Conservation (phyloP, 2,888 invertebrate genomes). For the Morpho helenor region DNA sequence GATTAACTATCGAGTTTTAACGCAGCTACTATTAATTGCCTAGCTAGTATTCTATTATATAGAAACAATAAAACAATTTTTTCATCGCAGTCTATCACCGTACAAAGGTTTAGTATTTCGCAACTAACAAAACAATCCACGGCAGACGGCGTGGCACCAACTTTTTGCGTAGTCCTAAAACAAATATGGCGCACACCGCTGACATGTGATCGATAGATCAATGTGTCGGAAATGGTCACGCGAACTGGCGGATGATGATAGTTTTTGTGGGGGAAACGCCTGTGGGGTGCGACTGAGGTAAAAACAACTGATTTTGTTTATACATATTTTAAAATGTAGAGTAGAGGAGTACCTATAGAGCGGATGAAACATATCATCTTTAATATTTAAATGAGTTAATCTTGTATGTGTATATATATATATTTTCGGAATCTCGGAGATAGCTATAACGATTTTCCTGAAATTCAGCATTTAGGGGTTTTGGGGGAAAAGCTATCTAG, state of each 20-base stretch:
- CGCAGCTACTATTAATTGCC: too few species aligned
- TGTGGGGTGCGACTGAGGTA: constrained; percentile 12
- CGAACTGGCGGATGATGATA: constrained; percentile 29
- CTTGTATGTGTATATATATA: too few species aligned
- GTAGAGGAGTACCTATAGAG: background rate
- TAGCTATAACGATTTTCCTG: too few species aligned
- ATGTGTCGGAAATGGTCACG: constrained; percentile 55
- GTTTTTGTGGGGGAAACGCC: constrained; percentile 16
- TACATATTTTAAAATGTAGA: background rate
- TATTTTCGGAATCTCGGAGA: too few species aligned
- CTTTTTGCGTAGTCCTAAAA: constrained; percentile 43
- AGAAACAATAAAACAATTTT: too few species aligned
- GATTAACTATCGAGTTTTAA: too few species aligned
- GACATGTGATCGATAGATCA: constrained; percentile 56
- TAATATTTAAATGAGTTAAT: too few species aligned
- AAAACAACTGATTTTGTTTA: constrained; percentile 2
- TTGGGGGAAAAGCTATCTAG: too few species aligned
- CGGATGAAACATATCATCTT: background rate
- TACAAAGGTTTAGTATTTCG: constrained; percentile 17
- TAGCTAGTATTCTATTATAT: too few species aligned
- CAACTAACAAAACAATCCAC: constrained; percentile 18
- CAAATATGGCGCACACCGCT: constrained; percentile 32
- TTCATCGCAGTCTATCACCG: background rate
- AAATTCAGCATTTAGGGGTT: too few species aligned
- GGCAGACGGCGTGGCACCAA: constrained; percentile 63